Evolutionary conservation across 2,113 vertebrate genomes (phyloP).

Genomic region (Pachyramphus minor): DNA sequence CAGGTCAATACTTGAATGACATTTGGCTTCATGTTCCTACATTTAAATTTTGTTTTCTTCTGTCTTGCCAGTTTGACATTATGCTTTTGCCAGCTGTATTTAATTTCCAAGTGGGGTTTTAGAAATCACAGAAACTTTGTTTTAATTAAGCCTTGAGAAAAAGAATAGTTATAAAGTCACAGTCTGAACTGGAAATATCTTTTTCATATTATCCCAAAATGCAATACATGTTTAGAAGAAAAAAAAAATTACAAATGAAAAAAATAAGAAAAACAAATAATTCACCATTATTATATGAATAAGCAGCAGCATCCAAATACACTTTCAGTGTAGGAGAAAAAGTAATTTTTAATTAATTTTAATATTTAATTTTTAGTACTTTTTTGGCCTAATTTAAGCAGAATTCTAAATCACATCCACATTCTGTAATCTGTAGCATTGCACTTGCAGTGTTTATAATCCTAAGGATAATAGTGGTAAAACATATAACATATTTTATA

Average conservation of each 20-base stretch:
- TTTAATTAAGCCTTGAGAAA: neutral
- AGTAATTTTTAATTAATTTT: neutral
- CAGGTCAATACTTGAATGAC: neutral
- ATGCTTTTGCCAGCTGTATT: neutral
- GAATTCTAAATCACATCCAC: neutral
- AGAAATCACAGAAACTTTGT: neutral
- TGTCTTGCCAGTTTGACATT: neutral
- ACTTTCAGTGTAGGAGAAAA: neutral
- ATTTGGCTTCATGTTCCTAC: neutral
- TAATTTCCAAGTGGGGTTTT: neutral
- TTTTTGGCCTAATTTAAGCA: neutral
- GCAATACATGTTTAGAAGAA: neutral
- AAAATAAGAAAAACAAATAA: neutral
- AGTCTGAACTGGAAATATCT: neutral
- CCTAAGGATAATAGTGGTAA: neutral
- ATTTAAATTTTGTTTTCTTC: neutral
- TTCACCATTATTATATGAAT: neutral
- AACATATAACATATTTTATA: neutral
- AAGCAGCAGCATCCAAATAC: neutral
- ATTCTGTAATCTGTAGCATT: neutral
- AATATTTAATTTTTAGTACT: neutral
- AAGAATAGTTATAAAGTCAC: neutral
- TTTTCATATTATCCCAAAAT: neutral
- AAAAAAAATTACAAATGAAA: neutral
- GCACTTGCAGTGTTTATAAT: neutral